These are phyloP conservation scores for Hippasteria phrygiana DNA, from an alignment of 53 echinoderm and acorn worm genomes.

Conservation along the genomic window DNA sequence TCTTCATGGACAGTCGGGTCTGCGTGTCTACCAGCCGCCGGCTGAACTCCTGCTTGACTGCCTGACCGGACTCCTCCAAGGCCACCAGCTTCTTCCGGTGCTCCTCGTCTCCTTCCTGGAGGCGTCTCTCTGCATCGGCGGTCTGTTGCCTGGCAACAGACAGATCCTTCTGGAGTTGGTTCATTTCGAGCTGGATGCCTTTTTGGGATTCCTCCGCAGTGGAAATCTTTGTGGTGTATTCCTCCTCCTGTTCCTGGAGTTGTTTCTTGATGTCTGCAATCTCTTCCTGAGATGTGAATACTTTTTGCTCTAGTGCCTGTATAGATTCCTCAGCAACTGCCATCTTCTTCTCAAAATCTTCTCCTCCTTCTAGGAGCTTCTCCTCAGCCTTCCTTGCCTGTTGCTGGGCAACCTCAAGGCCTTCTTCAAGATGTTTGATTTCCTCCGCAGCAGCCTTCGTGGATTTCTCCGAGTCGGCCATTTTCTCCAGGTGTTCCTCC, in stretches of 20 bases:
- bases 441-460: slow-evolving; percentile 57
- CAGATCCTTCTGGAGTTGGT: slow-evolving; percentile 44
- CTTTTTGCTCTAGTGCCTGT: not conserved
- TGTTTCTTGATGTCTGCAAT: not conserved
- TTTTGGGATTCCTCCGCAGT: slow-evolving; percentile 23
- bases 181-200: slow-evolving; percentile 33
- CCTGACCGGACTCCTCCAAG: slow-evolving; percentile 73
- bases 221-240: not conserved
- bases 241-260: slow-evolving; percentile 14
- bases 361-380: not conserved
- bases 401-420: not conserved
- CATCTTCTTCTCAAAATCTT: slow-evolving; percentile 25
- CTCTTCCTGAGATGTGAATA: not conserved
- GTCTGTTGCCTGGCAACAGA: slow-evolving; percentile 56
- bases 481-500: slow-evolving; percentile 49
- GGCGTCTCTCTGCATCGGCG: slow-evolving; percentile 27
- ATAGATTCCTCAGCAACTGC: slow-evolving; percentile 63
- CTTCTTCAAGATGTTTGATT: slow-evolving; percentile 26
- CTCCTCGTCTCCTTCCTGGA: slow-evolving; percentile 40
- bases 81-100: slow-evolving; percentile 60
- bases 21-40: slow-evolving; percentile 90
- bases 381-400: not conserved
- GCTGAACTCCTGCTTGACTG: slow-evolving; percentile 86
- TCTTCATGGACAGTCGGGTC: slow-evolving; percentile 78
- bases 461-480: slow-evolving; percentile 62